Evolutionary conservation across 2,113 vertebrate species (phyloP), one percentile per base, ranked within the genome.

Genomic region (Beaufortia kweichowensis): DNA sequence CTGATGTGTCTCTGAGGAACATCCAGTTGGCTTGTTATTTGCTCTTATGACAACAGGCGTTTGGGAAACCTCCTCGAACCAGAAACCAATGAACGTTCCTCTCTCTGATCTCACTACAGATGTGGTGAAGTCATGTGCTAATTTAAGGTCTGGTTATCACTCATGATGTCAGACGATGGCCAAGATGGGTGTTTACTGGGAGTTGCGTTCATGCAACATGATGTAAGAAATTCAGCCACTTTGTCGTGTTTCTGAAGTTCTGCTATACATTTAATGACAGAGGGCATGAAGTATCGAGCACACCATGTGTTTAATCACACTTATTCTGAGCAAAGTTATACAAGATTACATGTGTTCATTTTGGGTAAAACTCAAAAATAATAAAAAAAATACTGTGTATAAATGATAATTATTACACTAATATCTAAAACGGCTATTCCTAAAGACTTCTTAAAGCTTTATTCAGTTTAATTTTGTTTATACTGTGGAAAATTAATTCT

Each of bases 41-140:
- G 63, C 63, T 81, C 33, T 65, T 48, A 48, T 63, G 65, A 70
- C 63, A n/a, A 67, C 60, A 46, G 75, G 48, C 78, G 74, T 35
- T 35, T 17, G 53, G 57, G 63, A 62, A 84, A 63, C 66, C 83
- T 72, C 29, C 50, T 55, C 69, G 8, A 26, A 62, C 31, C 15
- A 72, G n/a, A 76, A 78, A 75, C 57, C 48, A 17, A 24, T 6
- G 67, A 62, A 62, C 2, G 31, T 48, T 68, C 48, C 82, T 28
- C 33, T 56, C 55, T 46, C 61, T 28, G 48, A 39, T 43, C 60
- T 12, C 26, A 1, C 39, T 46, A 53, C 84, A 84, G 78, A 85
- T 82, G 82, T 74, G 14, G 63, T 84, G 68, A 84, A 61, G 73
- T 82, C 79, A 84, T 82, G 35, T 3, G 50, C 61, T 50, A 46